phyloP scores from a whole-genome alignment of 2,888 invertebrate genomes.

The Isotomurus palustris region DNA sequence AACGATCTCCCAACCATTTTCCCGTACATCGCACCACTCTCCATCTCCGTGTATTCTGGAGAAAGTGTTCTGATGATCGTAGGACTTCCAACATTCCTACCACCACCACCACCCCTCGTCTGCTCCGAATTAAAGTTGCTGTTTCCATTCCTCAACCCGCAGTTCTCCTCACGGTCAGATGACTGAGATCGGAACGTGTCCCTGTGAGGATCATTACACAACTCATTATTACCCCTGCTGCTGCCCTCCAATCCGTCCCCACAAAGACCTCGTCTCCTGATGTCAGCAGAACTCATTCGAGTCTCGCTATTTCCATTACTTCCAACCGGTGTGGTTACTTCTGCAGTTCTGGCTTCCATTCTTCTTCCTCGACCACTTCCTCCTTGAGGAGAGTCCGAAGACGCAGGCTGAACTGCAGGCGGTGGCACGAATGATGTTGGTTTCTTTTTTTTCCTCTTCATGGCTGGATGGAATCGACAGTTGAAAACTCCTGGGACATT shows the following conservation, averaged over 20 bases:
- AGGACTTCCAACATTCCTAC: background rate
- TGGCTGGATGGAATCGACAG: conserved; percentile 70
- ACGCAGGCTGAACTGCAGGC: conserved; percentile 55
- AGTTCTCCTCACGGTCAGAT: background rate
- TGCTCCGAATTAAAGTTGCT: too few species aligned
- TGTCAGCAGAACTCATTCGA: background rate
- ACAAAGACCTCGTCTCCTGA: too few species aligned
- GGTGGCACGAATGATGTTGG: conserved; percentile 85
- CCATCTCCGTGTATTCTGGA: too few species aligned
- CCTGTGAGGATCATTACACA: conserved; percentile 1
- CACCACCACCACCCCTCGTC: background rate
- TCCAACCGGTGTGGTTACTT: background rate
- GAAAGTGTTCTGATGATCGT: too few species aligned
- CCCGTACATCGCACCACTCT: too few species aligned
- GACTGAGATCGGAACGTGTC: background rate
- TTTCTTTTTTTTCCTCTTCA: conserved; percentile 72
- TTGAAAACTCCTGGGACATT: conserved; percentile 77
- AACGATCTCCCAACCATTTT: conserved; percentile 42
- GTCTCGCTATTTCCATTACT: background rate
- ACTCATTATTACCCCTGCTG: background rate
- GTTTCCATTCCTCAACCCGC: background rate
- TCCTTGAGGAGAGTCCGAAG: background rate
- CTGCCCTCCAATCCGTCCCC: too few species aligned
- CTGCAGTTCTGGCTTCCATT: conserved; percentile 1
- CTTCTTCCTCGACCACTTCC: conserved; percentile 8